Evolutionary conservation across 2,797 vertebrate species (phyloP).

Genomic region (Dromococcyx pavoninus): DNA sequence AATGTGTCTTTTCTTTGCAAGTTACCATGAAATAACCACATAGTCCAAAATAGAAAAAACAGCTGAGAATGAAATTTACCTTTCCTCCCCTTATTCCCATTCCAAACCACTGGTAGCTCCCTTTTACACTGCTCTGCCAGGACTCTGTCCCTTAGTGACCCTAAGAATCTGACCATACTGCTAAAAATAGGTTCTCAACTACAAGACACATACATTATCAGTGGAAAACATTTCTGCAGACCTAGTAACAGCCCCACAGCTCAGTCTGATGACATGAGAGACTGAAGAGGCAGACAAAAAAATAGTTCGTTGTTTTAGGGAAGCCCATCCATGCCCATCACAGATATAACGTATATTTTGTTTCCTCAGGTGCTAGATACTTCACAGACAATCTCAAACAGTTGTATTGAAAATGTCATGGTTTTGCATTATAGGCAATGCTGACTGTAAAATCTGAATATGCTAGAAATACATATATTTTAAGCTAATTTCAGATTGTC

Average conservation of each 20-base stretch:
- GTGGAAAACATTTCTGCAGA: conserved; percentile 13
- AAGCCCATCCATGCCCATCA: not conserved
- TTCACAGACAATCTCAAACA: not conserved
- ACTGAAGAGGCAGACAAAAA: not conserved
- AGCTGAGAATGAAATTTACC: not conserved
- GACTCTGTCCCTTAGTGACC: not conserved
- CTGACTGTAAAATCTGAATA: not conserved
- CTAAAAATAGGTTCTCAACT: conserved; percentile 54
- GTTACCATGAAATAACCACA: not conserved
- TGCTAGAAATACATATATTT: not conserved
- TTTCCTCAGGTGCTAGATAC: rapidly evolving
- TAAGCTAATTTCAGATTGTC: too few species aligned
- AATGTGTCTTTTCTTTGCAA: not conserved
- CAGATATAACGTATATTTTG: rapidly evolving
- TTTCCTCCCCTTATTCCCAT: not conserved
- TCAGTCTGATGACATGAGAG: not conserved
- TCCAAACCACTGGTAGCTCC: not conserved
- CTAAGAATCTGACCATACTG: not conserved
- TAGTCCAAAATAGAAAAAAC: not conserved
- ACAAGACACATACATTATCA: conserved; percentile 23
- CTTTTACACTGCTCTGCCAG: not conserved
- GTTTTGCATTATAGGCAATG: not conserved
- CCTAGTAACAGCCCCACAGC: not conserved
- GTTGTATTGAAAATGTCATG: rapidly evolving
- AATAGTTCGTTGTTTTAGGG: not conserved